phyloP scores from a whole-genome alignment of 2,888 invertebrate genomes.

The Eremobia ochroleuca region DNA sequence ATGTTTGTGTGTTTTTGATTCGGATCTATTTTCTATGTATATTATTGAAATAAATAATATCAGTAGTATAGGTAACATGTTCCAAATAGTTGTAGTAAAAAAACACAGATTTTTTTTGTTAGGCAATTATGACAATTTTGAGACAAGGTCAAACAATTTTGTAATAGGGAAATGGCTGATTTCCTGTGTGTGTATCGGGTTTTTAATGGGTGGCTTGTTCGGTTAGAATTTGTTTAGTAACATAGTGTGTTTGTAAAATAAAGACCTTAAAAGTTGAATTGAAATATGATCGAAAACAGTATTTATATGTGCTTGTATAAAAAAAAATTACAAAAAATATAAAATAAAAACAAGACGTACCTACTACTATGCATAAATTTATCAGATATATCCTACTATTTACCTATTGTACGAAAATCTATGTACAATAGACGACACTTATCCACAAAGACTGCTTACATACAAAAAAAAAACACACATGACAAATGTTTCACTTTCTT shows the following conservation, averaged over 20 bases:
- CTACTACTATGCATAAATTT: neutral
- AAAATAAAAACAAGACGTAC: neutral
- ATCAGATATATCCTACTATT: neutral
- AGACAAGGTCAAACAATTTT: conserved; percentile 25
- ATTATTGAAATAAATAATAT: conserved; percentile 4
- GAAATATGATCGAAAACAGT: neutral
- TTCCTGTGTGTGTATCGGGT: conserved; percentile 19
- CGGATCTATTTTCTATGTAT: conserved; percentile 35
- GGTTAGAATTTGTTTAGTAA: neutral
- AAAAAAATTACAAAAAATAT: too few relatives aligned
- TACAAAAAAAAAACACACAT: conserved; percentile 43
- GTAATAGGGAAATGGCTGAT: conserved; percentile 44
- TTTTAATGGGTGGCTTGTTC: neutral
- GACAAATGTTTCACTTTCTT: conserved; percentile 64
- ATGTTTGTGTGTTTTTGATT: conserved; percentile 70
- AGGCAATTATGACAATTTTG: conserved; percentile 16
- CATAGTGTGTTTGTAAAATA: neutral
- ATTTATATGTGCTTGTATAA: neutral
- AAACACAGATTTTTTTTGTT: neutral
- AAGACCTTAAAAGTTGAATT: neutral
- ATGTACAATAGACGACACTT: neutral
- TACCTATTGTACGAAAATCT: neutral
- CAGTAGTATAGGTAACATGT: neutral
- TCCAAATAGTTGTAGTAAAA: neutral
- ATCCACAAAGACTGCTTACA: conserved; percentile 28